Percentiles rank a stretch among this genome's conserved stretches.
Evolutionary conservation across 2,888 invertebrate species (phyloP).

Genomic region (Stomorhina lunata): DNA sequence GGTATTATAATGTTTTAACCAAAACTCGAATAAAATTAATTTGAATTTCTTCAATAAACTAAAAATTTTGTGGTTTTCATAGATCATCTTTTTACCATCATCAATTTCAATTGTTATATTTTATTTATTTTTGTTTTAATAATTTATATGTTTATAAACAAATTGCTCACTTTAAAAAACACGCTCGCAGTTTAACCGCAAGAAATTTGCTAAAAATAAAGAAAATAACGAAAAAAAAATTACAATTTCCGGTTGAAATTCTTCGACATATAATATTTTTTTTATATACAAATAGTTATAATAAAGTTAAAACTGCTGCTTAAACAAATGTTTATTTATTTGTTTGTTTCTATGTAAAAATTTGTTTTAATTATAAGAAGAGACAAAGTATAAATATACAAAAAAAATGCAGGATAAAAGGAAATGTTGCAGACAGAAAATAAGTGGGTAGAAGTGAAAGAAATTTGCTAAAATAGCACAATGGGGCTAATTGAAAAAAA

Average conservation of each 20-base stretch:
- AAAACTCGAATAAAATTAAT: background rate
- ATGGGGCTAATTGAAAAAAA: too few species aligned
- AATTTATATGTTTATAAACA: background rate
- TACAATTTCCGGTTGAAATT: slow-evolving; percentile 22
- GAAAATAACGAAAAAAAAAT: background rate
- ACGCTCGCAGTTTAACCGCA: background rate
- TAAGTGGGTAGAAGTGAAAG: too few species aligned
- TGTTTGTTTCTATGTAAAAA: background rate
- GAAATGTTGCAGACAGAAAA: background rate
- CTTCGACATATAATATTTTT: background rate
- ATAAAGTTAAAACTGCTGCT: background rate
- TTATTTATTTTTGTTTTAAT: background rate
- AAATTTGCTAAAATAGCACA: too few species aligned
- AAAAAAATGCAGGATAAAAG: background rate
- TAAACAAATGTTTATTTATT: background rate
- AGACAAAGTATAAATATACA: background rate
- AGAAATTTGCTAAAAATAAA: slow-evolving; percentile 9
- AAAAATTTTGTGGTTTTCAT: background rate
- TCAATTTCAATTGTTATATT: background rate
- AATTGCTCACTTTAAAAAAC: background rate
- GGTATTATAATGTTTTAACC: background rate
- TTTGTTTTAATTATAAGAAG: background rate
- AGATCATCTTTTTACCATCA: background rate
- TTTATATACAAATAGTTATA: background rate
- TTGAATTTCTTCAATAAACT: background rate